A percentile compares a stretch with the other conserved stretches of the same genome.
Evolutionary conservation across 2,888 invertebrate genomes (phyloP).

Genomic region (Andrena dorsata): DNA sequence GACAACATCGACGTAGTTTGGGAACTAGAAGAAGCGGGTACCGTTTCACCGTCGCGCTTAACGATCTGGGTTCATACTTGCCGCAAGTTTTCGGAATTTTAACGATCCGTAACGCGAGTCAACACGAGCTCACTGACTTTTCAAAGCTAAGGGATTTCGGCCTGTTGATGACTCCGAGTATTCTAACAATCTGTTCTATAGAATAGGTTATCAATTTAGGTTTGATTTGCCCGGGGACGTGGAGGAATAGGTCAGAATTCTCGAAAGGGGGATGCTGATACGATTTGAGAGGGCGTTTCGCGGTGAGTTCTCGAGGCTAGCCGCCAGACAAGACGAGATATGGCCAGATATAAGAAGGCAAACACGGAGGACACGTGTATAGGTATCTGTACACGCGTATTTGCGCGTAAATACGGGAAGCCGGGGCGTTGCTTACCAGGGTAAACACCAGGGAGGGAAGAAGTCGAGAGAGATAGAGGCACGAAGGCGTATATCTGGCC

Average conservation of each 20-base stretch:
- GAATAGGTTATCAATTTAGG: not conserved
- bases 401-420: slow-evolving; percentile 82
- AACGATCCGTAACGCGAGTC: slow-evolving; percentile 31
- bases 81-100: slow-evolving; percentile 42
- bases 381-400: slow-evolving; percentile 77
- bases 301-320: slow-evolving; percentile 49
- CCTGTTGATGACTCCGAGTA: not conserved
- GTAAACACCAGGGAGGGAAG: slow-evolving; percentile 76
- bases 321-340: slow-evolving; percentile 63
- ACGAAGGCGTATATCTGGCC: slow-evolving; percentile 52
- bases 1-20: slow-evolving; percentile 30
- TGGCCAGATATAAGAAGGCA: slow-evolving; percentile 81
- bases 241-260: slow-evolving; percentile 37
- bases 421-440: slow-evolving; percentile 75
- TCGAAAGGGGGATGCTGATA: slow-evolving; percentile 51
- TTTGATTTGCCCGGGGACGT: not conserved
- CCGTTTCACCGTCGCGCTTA: slow-evolving; percentile 42
- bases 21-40: slow-evolving; percentile 28
- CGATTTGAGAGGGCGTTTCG: slow-evolving; percentile 55
- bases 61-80: slow-evolving; percentile 59
- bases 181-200: not conserved
- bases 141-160: not conserved
- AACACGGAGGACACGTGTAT: slow-evolving; percentile 77
- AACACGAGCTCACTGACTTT: slow-evolving; percentile 10
- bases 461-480: slow-evolving; percentile 51